These are phyloP conservation scores for Aythya baeri DNA, from an alignment of 2,113 vertebrate genomes.

Conservation along the genomic window DNA sequence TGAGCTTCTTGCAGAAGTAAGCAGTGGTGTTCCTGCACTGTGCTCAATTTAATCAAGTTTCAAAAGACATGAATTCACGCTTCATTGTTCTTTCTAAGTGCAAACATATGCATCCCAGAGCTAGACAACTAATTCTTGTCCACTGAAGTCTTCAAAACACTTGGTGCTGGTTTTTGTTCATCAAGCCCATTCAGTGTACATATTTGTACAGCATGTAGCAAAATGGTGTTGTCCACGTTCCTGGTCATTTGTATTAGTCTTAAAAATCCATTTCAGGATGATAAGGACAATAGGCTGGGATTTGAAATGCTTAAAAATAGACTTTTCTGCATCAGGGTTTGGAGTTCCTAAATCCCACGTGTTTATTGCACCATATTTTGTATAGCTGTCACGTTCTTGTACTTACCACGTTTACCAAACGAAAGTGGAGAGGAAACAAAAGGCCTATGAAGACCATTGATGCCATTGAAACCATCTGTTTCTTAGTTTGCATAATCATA, in stretches of 20 bases:
- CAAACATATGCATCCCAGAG: not conserved
- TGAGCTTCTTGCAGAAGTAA: not conserved
- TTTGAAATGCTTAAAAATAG: not conserved
- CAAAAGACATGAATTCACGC: not conserved
- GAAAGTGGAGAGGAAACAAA: not conserved
- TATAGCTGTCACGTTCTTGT: accelerated
- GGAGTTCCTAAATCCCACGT: not conserved
- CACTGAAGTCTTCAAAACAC: not conserved
- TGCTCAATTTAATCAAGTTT: not conserved
- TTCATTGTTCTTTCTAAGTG: not conserved
- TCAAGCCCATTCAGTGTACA: not conserved
- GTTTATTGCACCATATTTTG: not conserved
- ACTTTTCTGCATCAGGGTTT: not conserved
- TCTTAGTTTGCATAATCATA: not conserved
- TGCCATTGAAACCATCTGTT: not conserved
- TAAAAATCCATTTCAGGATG: not conserved
- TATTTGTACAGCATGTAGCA: not conserved
- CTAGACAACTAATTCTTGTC: not conserved
- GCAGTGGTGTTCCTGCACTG: not conserved
- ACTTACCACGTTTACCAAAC: not conserved
- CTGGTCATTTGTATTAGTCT: not conserved
- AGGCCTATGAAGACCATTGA: not conserved
- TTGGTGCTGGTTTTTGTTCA: not conserved
- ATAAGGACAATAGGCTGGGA: not conserved
- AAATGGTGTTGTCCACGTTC: not conserved